Percentiles rank a stretch among this genome's conserved stretches.
These are phyloP conservation scores for Drosophila repletoides DNA, from an alignment of 1,140 invertebrate genomes.

Conservation along the genomic window DNA sequence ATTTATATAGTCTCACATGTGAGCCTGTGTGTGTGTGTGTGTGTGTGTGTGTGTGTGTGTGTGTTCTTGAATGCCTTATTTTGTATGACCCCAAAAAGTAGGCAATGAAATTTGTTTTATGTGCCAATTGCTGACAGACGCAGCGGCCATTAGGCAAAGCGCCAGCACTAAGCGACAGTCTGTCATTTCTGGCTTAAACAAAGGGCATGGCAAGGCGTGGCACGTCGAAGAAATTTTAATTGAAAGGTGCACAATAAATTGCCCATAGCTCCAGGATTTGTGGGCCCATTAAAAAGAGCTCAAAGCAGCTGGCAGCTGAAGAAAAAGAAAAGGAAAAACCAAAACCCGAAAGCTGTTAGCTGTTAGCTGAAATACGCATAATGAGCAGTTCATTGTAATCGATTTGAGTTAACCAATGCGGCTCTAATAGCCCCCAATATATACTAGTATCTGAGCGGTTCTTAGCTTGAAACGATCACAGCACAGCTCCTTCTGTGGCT, in stretches of 20 bases:
- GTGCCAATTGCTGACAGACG: conserved; percentile 36
- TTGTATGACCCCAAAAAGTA: conserved; percentile 12
- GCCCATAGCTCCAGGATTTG: background rate
- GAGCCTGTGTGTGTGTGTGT: background rate
- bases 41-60: background rate
- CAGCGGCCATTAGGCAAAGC: conserved; percentile 33
- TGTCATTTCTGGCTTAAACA: conserved; percentile 8
- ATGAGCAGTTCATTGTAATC: conserved; percentile 50
- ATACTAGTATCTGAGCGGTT: too few relatives aligned
- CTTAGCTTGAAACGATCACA: too few relatives aligned
- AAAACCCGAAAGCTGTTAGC: background rate
- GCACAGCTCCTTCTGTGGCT: background rate
- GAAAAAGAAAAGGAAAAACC: too few relatives aligned
- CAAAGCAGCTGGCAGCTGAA: conserved; percentile 19
- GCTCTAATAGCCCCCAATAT: conserved; percentile 18
- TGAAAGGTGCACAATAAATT: conserved; percentile 34
- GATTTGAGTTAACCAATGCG: conserved; percentile 38
- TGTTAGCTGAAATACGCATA: conserved; percentile 35
- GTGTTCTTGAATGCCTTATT: conserved; percentile 1
- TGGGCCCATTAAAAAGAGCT: conserved; percentile 38
- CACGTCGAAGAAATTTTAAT: conserved; percentile 47
- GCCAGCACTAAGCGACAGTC: conserved; percentile 4
- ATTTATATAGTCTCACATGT: background rate
- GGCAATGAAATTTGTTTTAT: conserved; percentile 62
- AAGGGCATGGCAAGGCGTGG: background rate